Percentiles rank a stretch among this genome's conserved stretches.
Evolutionary conservation across 1,140 invertebrate genomes (phyloP).

Genomic region (Hycleus phaleratus): DNA sequence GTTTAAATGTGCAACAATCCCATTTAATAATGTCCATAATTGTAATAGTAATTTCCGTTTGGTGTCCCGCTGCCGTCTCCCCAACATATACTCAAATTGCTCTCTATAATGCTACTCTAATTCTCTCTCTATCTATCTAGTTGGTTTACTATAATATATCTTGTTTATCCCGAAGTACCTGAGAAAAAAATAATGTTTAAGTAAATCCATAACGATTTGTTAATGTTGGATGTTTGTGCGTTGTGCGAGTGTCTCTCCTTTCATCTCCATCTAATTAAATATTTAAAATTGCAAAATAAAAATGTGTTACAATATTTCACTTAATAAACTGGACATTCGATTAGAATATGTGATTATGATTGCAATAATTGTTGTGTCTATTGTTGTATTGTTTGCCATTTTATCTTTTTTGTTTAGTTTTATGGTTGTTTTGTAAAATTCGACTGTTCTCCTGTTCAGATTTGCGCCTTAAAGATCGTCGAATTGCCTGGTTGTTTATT

Average conservation of each 20-base stretch:
- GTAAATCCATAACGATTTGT: not conserved
- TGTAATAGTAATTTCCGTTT: too few species aligned
- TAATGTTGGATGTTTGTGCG: conserved; percentile 12
- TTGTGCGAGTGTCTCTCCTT: not conserved
- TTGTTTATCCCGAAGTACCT: not conserved
- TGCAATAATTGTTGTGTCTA: conserved; percentile 36
- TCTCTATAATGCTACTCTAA: not conserved
- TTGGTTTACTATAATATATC: not conserved
- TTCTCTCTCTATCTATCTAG: not conserved
- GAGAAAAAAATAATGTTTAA: not conserved
- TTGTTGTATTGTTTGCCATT: conserved; percentile 23
- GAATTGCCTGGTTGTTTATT: not conserved
- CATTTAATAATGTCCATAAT: not conserved
- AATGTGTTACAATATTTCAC: not conserved
- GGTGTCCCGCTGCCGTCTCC: too few species aligned
- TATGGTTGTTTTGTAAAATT: not conserved
- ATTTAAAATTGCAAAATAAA: not conserved
- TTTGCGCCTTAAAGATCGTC: conserved; percentile 7
- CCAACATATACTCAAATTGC: not conserved
- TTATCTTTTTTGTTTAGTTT: not conserved
- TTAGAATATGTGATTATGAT: conserved; percentile 33
- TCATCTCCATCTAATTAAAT: not conserved
- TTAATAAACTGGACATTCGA: conserved; percentile 13
- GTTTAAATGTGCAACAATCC: conserved; percentile 54
- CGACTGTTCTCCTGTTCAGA: conserved; percentile 6